Conservation (phyloP, 2,888 invertebrate species). For the Odontocerum albicorne region DNA sequence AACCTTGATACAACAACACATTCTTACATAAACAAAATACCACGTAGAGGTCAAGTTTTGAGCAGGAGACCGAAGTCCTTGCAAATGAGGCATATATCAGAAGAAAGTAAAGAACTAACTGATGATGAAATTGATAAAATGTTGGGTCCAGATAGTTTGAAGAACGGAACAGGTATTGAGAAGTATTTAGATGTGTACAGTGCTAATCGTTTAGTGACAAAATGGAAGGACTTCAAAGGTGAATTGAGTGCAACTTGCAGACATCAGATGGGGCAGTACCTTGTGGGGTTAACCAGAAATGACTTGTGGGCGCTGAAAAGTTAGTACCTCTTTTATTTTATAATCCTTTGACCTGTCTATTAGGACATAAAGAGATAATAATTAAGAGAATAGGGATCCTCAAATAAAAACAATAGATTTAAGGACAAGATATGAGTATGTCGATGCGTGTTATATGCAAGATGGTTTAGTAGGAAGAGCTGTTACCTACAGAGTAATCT, state of each 20-base stretch:
- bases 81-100: neutral
- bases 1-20: neutral
- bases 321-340: conserved; percentile 49
- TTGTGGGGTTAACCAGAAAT: conserved; percentile 59
- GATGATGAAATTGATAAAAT: conserved; percentile 13
- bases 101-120: neutral
- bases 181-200: conserved; percentile 60
- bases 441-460: too few relatives aligned
- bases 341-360: neutral
- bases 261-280: conserved; percentile 60
- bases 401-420: too few relatives aligned
- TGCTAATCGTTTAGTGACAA: conserved; percentile 56
- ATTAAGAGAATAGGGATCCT: too few relatives aligned
- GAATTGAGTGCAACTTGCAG: conserved; percentile 56
- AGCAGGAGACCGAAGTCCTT: conserved; percentile 31
- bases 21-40: conserved; percentile 33
- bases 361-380: too few relatives aligned
- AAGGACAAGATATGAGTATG: too few relatives aligned
- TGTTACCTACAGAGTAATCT: too few relatives aligned
- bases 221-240: conserved; percentile 57
- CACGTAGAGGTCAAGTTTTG: conserved; percentile 22
- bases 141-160: conserved; percentile 5
- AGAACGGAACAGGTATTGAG: conserved; percentile 48
- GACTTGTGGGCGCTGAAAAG: conserved; percentile 72
- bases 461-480: too few relatives aligned